A percentile compares a stretch with the other conserved stretches of the same genome.
Conservation (phyloP, 1,140 invertebrate species). For the Cardiocondyla obscurior region DNA sequence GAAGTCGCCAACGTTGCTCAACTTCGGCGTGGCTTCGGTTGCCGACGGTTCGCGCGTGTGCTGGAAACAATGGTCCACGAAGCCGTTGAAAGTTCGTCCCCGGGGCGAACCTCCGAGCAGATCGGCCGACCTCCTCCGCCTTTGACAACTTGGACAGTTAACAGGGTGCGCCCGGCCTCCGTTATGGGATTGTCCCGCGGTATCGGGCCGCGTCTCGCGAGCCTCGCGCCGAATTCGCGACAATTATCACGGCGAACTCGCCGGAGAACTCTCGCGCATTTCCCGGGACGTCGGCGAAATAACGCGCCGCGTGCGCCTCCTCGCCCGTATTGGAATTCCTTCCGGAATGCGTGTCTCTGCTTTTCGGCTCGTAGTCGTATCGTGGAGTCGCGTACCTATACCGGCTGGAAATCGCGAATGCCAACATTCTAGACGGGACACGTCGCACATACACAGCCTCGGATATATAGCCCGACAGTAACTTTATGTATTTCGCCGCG, state of each 20-base stretch:
- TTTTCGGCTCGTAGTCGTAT: neutral
- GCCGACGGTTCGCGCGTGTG: conserved; percentile 13
- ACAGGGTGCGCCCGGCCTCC: neutral
- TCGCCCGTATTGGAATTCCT: conserved; percentile 37
- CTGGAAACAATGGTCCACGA: conserved; percentile 64
- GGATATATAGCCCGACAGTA: neutral
- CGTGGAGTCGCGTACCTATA: conserved; percentile 21
- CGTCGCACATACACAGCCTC: neutral
- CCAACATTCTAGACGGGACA: conserved; percentile 31
- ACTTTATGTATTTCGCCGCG: neutral
- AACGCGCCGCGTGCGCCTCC: neutral
- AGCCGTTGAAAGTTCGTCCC: conserved; percentile 46
- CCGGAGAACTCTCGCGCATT: neutral
- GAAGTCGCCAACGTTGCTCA: conserved; percentile 52
- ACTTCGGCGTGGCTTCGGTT: conserved; percentile 38
- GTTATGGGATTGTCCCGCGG: conserved; percentile 13
- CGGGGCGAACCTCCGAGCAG: neutral
- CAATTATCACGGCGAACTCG: conserved; percentile 14
- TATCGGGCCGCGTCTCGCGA: conserved; percentile 1
- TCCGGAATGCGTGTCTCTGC: conserved; percentile 31
- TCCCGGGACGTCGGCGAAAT: conserved; percentile 13
- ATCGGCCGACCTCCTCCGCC: conserved; percentile 34
- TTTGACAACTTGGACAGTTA: conserved; percentile 73
- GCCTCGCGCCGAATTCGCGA: conserved; percentile 30
- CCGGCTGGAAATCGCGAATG: conserved; percentile 14